A percentile compares a stretch with the other conserved stretches of the same genome.
Evolutionary conservation across 2,113 vertebrate genomes (phyloP).

Genomic region (Pleuronectes platessa): DNA sequence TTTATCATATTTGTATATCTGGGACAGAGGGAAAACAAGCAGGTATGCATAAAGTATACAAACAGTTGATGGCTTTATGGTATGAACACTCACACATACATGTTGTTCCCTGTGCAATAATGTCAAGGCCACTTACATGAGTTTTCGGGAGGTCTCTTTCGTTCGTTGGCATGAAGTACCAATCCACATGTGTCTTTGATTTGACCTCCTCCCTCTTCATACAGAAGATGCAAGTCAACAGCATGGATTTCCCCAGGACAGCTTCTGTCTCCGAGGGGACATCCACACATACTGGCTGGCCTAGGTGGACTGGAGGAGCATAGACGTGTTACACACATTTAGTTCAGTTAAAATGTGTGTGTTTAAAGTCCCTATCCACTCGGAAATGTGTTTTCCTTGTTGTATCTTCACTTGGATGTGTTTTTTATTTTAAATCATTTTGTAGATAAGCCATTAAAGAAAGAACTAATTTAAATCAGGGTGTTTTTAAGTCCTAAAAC

Average conservation of each 20-base stretch:
- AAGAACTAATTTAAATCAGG: no score
- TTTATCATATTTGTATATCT: constrained; percentile 87
- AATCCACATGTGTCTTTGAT: constrained; percentile 87
- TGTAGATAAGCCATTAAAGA: no score
- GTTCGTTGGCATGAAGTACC: constrained; percentile 85
- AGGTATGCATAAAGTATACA: background rate
- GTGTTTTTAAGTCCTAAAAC: no score
- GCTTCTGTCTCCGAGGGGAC: constrained; percentile 90
- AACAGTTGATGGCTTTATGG: background rate
- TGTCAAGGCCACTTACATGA: constrained; percentile 78
- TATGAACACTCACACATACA: background rate
- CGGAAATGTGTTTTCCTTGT: background rate
- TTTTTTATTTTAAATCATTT: no score
- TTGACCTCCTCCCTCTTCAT: constrained; percentile 94
- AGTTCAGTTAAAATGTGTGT: background rate
- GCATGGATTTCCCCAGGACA: constrained; percentile 88
- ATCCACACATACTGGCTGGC: constrained; percentile 91
- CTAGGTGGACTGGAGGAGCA: constrained; percentile 80
- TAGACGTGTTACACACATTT: constrained; percentile 11
- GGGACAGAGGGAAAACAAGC: constrained; percentile 8
- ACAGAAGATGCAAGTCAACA: constrained; percentile 93
- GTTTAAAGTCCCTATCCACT: background rate
- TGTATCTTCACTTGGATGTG: constrained; percentile 2
- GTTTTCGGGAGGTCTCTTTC: constrained; percentile 44
- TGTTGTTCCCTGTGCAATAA: background rate